Base-by-base conservation (phyloP, 2,888 invertebrate genomes). In the Epistrophella euchroma region DNA sequence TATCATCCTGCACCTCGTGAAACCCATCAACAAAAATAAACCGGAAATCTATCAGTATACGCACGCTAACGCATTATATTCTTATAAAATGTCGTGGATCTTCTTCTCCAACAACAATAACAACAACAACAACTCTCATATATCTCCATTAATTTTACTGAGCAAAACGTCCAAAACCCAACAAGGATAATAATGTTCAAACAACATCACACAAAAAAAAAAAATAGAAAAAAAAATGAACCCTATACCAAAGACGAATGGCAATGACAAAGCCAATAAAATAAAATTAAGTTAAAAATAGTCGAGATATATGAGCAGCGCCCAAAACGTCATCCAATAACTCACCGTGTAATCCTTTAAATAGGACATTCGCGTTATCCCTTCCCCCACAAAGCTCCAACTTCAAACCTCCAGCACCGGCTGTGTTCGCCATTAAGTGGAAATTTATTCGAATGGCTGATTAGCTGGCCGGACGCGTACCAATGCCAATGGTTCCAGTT, bases 241-340 rank as follows among this genome's bases (percentile, higher is more conserved):
- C 45, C 64, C 45, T 35, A 52, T 6, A 11, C 56, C 64, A 60
- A 83, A 87, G 87, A 87, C 75, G 74, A 28, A 87, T 87, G 83
- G 83, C 86, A 72, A 83, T 87, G 87, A 83, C 81, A 88, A 88
- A 83, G 88, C 89, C 90, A 91, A 92, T 92, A 91, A 92, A 91
- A 91, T 90, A 90, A 92, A 92, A 91, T 92, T 91, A 92, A 91
- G 91, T 92, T 91, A 90, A 92, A 91, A 89, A 91, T 91, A 91
- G 90, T 89, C 87, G 87, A 79, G 90, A 90, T 91, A 90, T 90
- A 90, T 90, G 91, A 82, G 70, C 81, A 82, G 73, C 81, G 73
- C 73, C 77, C 77, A 71, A 82, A 86, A 86, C 82, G 86, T 82
- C 82, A 78, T 87, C 87, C 88, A 88, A 91, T 91, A 91, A 91